Base-by-base conservation (phyloP, 1,140 invertebrate species). In the Philopotamus ludificatus region DNA sequence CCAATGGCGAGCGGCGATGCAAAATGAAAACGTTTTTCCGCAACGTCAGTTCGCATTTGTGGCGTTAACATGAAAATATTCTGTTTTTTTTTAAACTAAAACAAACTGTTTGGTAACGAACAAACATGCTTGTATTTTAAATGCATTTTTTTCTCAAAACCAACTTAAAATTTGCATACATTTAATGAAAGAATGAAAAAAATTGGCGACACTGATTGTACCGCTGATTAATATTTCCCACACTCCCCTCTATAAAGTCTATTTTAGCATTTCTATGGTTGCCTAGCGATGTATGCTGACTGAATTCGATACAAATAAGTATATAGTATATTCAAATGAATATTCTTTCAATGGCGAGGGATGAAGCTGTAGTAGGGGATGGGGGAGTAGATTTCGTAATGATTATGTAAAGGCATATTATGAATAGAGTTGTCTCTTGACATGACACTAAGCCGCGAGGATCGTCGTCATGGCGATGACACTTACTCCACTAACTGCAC, bases 291-390 rank as follows among this genome's bases (percentile, higher is more conserved):
- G 23, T 12, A 25, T 25, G 50, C 39, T 2, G 50, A 53, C 34
- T 20, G 41, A 25, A 25, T 54, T 34, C 15, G 1, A 34, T 16
- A 15, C 26, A 50, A 9, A 57, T 15, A 21, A 57, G 53, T 69
- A 69, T 65, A 66, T 69, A 66, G 59, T 45, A 60, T 69, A 69
- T 69, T 69, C 60, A 66, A 69, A 69, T 66, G 65, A 62, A 65
- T 69, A 63, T n/a, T n/a, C n/a, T n/a, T 44, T 45, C 50, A 65
- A 50, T 59, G 59, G 49, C 25, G 49, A 61, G 41, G 47, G 45
- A 51, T 63, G 23, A 58, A 23, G 60, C 2, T 49, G 9, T 44
- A 16, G 39, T 57, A 18, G 23, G 39, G 16, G 39, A 57, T 57
- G 16, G 51, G 42, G 66, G 59, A 26, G 65, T 53, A 39, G 16